Base-by-base conservation (phyloP, 2,888 invertebrate genomes). In the Eueremaeus valkanovi region DNA sequence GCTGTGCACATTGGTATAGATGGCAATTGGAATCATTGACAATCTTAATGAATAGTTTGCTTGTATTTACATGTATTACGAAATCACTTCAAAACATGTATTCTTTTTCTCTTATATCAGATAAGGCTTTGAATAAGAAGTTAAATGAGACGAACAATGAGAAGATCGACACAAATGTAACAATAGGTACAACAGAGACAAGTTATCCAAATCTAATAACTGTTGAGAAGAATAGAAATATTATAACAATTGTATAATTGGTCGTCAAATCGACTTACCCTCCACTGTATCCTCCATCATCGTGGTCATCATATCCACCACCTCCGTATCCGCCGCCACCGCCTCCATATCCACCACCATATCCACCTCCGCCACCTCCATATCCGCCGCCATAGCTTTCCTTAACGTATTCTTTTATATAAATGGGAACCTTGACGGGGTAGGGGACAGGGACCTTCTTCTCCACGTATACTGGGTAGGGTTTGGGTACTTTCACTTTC, bases 401-500 rank as follows among this genome's bases (percentile, higher is more conserved):
- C 29, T 55, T 18, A 3, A 9, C 18, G 24, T 24, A 9, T 29
- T 58, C 66, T 31, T 66, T 66, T 1, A 55, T 24, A n/a, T 31
- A 70, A 16, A 45, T 29, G 18, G 58, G 58, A 2, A 75, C 55
- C 29, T 72, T 75, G 33, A 75, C 75, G 29, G 66, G 66, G 66
- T 74, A 74, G 36, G 74, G 74, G 8, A 75, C 70, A n/a, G 42
- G 40, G 21, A 75, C 75, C 49, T 70, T 72, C 45, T 70, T 45
- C 27, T 42, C 45, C n/a, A 70, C 24, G 16, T 70, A 40, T 5
- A 72, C 70, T 18, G 75, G 75, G 40, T 61, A 61, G 2, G 61
- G 61, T 29, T 61, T 61, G n/a, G 61, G 61, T 13, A 75, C 75
- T 75, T 72, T 70, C 21, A 75, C 75, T 75, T 72, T 70, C 18